Evolutionary conservation across 2,113 vertebrate species (phyloP).

Genomic region (Heterochromis multidens): DNA sequence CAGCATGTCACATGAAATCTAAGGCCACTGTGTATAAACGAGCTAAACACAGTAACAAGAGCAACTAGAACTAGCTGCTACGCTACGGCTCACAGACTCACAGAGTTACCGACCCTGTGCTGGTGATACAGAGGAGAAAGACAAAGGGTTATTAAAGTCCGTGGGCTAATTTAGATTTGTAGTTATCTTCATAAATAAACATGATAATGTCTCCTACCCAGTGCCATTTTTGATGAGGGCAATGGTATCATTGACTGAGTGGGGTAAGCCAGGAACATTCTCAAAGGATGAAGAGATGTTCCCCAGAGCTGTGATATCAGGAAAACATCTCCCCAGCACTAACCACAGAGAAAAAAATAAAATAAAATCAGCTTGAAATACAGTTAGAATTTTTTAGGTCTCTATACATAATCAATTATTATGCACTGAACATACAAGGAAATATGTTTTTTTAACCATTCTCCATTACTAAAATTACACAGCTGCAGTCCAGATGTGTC

Average conservation of each 20-base stretch:
- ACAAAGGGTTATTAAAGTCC: slow-evolving; percentile 5
- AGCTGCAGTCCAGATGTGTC: background rate
- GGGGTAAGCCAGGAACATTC: slow-evolving; percentile 1
- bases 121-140: slow-evolving; percentile 48
- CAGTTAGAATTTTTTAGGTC: background rate
- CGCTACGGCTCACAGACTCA: slow-evolving; percentile 47
- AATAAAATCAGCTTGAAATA: background rate
- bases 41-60: background rate
- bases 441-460: background rate
- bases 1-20: background rate
- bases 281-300: slow-evolving; percentile 22
- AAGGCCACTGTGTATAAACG: background rate
- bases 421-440: background rate
- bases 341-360: background rate
- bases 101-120: slow-evolving; percentile 35
- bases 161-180: background rate
- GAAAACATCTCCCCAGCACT: slow-evolving; percentile 85
- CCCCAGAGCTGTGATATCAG: slow-evolving; percentile 38
- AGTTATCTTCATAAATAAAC: background rate
- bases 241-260: slow-evolving; percentile 37
- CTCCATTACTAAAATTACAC: background rate
- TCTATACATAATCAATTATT: background rate
- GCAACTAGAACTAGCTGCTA: slow-evolving; percentile 24
- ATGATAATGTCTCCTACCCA: slow-evolving; percentile 52
- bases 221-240: slow-evolving; percentile 62